Evolutionary conservation across 2,113 vertebrate species (phyloP).

Genomic region (Anguilla japonica): DNA sequence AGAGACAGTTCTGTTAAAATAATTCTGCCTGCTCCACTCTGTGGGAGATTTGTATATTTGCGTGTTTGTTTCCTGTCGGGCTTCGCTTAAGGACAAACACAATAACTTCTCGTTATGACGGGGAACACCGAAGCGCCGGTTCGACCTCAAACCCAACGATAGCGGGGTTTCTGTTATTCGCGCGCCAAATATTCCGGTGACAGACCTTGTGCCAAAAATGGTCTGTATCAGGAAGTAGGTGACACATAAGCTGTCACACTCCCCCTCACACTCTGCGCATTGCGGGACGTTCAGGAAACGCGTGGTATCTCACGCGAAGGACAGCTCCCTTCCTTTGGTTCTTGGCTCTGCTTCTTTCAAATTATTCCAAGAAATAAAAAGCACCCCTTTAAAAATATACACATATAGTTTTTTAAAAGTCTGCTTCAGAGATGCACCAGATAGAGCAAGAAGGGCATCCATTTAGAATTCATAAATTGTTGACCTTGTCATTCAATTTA

Average conservation of each 20-base stretch:
- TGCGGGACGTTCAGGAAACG: slow-evolving; percentile 38
- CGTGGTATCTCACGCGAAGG: background rate
- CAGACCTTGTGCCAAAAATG: slow-evolving; percentile 34
- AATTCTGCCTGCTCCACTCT: background rate
- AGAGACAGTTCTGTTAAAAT: background rate
- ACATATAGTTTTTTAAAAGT: background rate
- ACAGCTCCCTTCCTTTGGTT: background rate
- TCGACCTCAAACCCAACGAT: slow-evolving; percentile 33
- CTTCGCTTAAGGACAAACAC: background rate
- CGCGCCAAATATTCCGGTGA: slow-evolving; percentile 27
- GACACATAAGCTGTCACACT: slow-evolving; percentile 41
- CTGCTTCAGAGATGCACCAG: background rate
- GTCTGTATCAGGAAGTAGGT: slow-evolving; percentile 26
- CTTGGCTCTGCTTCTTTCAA: background rate
- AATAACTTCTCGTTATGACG: background rate
- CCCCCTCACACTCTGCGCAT: slow-evolving; percentile 37
- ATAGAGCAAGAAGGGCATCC: background rate
- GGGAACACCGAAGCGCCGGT: background rate
- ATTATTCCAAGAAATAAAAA: background rate
- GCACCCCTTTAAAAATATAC: background rate
- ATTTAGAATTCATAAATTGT: background rate
- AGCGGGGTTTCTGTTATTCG: slow-evolving; percentile 35
- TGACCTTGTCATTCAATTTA: background rate
- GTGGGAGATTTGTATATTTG: background rate
- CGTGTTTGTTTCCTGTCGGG: background rate